Evolutionary conservation across 64 coral and sea anemone species (phyloP).

Genomic region (Orbicella faveolata): DNA sequence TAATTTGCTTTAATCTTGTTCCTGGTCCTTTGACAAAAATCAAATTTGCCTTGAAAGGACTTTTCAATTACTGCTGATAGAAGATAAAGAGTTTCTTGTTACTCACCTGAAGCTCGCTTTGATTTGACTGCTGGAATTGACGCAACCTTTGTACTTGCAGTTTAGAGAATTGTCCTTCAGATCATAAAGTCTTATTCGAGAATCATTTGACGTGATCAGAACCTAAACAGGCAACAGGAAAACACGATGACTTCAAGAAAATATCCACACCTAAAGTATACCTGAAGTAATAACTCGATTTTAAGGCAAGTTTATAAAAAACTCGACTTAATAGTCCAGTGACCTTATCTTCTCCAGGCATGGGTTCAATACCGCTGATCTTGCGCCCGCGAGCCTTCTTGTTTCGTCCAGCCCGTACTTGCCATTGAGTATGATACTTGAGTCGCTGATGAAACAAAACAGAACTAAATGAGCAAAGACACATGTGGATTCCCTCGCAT

Average conservation of each 20-base stretch:
- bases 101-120: constrained; percentile 93
- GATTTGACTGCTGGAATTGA: constrained; percentile 95
- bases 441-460: constrained; percentile 62
- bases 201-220: constrained; percentile 98
- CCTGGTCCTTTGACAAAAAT: too few relatives aligned
- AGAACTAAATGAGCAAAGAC: neutral
- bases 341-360: constrained; percentile 99
- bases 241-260: neutral
- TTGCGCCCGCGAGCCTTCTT: constrained; percentile 91
- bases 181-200: constrained; percentile 92
- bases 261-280: too few relatives aligned
- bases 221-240: constrained; percentile 50
- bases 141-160: constrained; percentile 96
- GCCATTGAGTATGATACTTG: constrained; percentile 99
- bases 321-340: neutral
- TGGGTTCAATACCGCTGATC: constrained; percentile 98
- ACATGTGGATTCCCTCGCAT: neutral
- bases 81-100: neutral
- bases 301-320: neutral
- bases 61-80: too few relatives aligned
- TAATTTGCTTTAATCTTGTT: too few relatives aligned
- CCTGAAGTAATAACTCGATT: too few relatives aligned
- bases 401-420: constrained; percentile 81
- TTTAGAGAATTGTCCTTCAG: constrained; percentile 96
- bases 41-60: neutral